Evolutionary conservation across 2,113 vertebrate species (phyloP), one percentile per base, ranked within the genome.

Genomic region (Macquaria australasica): DNA sequence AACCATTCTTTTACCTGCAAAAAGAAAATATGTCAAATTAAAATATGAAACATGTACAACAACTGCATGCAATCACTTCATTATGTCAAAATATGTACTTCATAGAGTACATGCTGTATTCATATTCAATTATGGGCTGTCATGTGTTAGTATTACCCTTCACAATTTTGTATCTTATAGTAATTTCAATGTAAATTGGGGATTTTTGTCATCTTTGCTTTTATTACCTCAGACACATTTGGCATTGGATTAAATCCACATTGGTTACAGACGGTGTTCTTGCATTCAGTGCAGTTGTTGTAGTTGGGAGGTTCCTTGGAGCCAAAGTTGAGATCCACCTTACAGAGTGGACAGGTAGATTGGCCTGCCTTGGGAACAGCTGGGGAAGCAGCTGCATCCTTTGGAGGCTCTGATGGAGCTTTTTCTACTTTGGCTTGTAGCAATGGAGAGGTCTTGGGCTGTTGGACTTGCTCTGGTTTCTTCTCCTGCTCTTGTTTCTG

Each of bases 201-300:
- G 1, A 8, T 25, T n/a, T 51, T 48, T 60, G 4, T 53, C 1
- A 62, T 56, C 0, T 60, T n/a, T 71, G n/a, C 6, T 48, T 60
- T 62, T 37, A 25, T 84, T 94, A 98, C 97, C 95, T 97, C 97
- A 94, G 97, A 96, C 4, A 93, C 62, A 87, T 94, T 93, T 91
- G 95, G 94, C 90, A 93, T 94, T 56, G 98, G 97, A 93, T 97
- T 98, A 88, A 99, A 99, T 71, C 98, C 98, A 94, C 98, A 99
- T 21, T 97, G 95, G 81, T 96, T 98, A 87, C 98, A 99, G 77
- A 99, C 97, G 25, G 94, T 94, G 5, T 90, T 96, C 25, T 97
- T 97, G 96, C 98, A 99, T 91, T 97, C 96, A 3, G 98, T 99
- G 81, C 98, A 99, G 0, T 94, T 97, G 89, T 95, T 98, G 92